These are phyloP conservation scores for Volucella inanis DNA, from an alignment of 2,888 invertebrate genomes.

Conservation along the genomic window DNA sequence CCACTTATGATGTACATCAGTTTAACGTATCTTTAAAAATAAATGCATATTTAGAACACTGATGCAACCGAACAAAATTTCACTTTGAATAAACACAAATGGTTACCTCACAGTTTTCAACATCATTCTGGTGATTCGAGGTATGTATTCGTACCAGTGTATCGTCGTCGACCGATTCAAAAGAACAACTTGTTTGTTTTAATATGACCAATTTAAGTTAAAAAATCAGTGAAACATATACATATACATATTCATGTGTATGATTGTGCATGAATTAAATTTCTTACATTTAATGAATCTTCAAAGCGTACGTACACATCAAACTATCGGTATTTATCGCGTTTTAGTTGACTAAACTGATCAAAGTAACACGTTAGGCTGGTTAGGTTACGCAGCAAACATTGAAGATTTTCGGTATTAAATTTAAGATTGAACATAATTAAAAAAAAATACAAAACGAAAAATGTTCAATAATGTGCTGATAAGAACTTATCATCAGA, in stretches of 20 bases:
- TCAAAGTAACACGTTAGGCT: constrained; percentile 30
- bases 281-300: no score
- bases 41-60: neutral
- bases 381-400: constrained; percentile 22
- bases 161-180: neutral
- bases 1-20: constrained; percentile 82
- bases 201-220: neutral
- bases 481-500: constrained; percentile 59
- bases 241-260: neutral
- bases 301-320: neutral
- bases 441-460: constrained; percentile 8
- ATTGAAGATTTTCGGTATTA: constrained; percentile 31
- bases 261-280: no score
- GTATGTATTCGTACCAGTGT: neutral
- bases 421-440: constrained; percentile 34
- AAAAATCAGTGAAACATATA: neutral
- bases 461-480: constrained; percentile 35
- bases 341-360: constrained; percentile 32
- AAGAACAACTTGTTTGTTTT: constrained; percentile 27
- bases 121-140: constrained; percentile 35
- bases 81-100: constrained; percentile 15
- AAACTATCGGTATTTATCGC: neutral
- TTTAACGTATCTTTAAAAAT: constrained; percentile 79
- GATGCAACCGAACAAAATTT: neutral
- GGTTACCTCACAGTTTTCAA: constrained; percentile 63